These are phyloP conservation scores for Eupithecia dodoneata DNA, from an alignment of 2,888 invertebrate genomes.

Conservation along the genomic window DNA sequence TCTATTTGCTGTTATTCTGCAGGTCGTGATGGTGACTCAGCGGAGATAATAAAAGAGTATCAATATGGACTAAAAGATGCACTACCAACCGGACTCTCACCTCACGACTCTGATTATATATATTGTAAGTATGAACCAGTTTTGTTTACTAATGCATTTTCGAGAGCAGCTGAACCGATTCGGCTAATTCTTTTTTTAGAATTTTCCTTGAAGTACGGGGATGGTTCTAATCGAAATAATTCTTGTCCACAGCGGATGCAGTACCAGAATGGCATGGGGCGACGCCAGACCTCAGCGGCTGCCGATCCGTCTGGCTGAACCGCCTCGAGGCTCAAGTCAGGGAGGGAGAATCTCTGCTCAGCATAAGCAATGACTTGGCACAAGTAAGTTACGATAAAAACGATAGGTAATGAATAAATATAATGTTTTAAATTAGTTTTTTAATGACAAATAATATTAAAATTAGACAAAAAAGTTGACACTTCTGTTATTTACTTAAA, in stretches of 20 bases:
- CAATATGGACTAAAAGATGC: constrained; percentile 63
- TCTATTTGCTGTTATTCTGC: not conserved
- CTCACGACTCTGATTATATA: constrained; percentile 62
- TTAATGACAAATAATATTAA: too few relatives aligned
- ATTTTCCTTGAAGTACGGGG: too few relatives aligned
- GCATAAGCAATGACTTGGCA: constrained; percentile 92
- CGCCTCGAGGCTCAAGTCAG: constrained; percentile 91
- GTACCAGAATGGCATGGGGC: constrained; percentile 88
- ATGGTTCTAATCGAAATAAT: too few relatives aligned
- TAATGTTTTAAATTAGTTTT: too few relatives aligned
- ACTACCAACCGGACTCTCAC: constrained; percentile 60
- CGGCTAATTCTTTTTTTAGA: too few relatives aligned
- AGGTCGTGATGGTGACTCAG: constrained; percentile 75
- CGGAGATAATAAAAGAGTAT: constrained; percentile 72
- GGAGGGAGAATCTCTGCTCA: constrained; percentile 89
- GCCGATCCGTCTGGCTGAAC: constrained; percentile 94
- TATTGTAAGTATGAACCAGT: constrained; percentile 60
- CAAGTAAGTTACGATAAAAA: constrained; percentile 71
- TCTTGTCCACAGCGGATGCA: constrained; percentile 60
- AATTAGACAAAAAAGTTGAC: too few relatives aligned
- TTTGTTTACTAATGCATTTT: too few relatives aligned
- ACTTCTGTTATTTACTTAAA: too few relatives aligned
- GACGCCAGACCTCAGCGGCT: constrained; percentile 94
- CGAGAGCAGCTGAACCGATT: too few relatives aligned
- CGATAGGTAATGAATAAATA: too few relatives aligned